A percentile compares a stretch with the other conserved stretches of the same genome.
Conservation (phyloP, 1,140 invertebrate genomes). For the Stratiolaelaps scimitus region DNA sequence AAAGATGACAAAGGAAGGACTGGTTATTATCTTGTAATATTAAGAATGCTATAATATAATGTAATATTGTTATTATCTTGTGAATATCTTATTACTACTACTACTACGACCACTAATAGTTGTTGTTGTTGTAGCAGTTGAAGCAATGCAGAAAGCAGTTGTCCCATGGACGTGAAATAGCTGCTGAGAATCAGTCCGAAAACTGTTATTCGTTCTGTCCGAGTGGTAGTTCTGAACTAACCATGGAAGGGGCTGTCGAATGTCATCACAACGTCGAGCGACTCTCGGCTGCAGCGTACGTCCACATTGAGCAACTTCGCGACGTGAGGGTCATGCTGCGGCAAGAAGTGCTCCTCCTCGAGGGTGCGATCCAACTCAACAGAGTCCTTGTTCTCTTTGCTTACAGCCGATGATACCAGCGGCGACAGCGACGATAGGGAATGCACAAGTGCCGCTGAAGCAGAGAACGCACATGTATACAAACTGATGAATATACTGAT, state of each 20-base stretch:
- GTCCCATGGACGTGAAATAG: no score
- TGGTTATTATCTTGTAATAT: no score
- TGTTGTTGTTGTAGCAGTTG: no score
- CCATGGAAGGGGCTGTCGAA: slow-evolving; percentile 12
- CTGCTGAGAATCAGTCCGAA: no score
- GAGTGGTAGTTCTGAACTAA: background rate
- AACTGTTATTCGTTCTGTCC: no score
- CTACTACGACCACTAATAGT: no score
- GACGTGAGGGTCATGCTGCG: background rate
- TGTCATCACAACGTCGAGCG: slow-evolving; percentile 18
- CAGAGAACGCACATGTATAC: background rate
- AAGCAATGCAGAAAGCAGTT: no score
- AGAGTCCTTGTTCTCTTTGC: slow-evolving; percentile 20
- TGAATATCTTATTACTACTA: no score
- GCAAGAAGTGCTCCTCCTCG: slow-evolving; percentile 21
- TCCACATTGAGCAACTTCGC: slow-evolving; percentile 20
- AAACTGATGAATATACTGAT: no score
- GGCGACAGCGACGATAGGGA: background rate
- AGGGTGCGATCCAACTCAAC: slow-evolving; percentile 4
- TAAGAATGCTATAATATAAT: no score
- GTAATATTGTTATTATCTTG: no score
- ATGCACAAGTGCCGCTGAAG: slow-evolving; percentile 3
- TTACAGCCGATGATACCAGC: background rate
- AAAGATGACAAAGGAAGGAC: no score
- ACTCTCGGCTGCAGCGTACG: slow-evolving; percentile 14